Percentiles rank a stretch among this genome's conserved stretches.
These are phyloP conservation scores for Drosophila antonietae DNA, from an alignment of 2,888 invertebrate species.

Conservation along the genomic window DNA sequence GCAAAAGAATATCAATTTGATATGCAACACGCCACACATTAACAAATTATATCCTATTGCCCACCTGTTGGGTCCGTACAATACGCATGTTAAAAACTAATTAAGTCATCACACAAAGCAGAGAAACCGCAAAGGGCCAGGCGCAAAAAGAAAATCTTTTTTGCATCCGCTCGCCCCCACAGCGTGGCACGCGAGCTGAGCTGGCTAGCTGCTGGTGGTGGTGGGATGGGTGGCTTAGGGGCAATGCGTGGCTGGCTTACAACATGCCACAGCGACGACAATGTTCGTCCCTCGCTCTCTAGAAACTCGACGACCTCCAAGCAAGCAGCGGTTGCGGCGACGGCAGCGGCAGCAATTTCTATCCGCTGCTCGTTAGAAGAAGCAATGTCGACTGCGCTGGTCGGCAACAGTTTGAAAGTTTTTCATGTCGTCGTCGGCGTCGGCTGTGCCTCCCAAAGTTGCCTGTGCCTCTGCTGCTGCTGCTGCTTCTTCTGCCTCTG, in stretches of 20 bases:
- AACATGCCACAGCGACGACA: conserved; percentile 32
- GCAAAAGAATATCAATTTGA: background rate
- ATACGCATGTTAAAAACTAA: conserved; percentile 29
- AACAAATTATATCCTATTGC: background rate
- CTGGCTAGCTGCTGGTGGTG: background rate
- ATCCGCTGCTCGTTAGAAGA: conserved; percentile 73
- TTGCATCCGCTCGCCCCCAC: conserved; percentile 24
- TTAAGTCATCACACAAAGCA: conserved; percentile 24
- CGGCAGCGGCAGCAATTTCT: conserved; percentile 50
- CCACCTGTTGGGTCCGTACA: conserved; percentile 10
- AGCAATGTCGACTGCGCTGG: conserved; percentile 51
- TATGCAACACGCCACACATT: conserved; percentile 3
- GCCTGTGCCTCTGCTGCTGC: conserved; percentile 39
- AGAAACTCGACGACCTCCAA: conserved; percentile 34
- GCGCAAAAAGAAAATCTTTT: conserved; percentile 9
- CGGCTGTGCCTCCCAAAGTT: conserved; percentile 61
- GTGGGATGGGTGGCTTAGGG: conserved; percentile 21
- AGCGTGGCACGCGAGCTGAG: conserved; percentile 14
- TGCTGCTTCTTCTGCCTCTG: conserved; percentile 6
- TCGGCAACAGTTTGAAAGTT: conserved; percentile 77
- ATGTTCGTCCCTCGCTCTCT: conserved; percentile 26
- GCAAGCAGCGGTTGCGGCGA: conserved; percentile 4
- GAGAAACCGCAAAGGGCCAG: conserved; percentile 31
- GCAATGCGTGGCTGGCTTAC: conserved; percentile 70
- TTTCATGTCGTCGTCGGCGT: conserved; percentile 67